phyloP scores from a whole-genome alignment of 2,888 invertebrate genomes.

The Drosophila paramelanica region DNA sequence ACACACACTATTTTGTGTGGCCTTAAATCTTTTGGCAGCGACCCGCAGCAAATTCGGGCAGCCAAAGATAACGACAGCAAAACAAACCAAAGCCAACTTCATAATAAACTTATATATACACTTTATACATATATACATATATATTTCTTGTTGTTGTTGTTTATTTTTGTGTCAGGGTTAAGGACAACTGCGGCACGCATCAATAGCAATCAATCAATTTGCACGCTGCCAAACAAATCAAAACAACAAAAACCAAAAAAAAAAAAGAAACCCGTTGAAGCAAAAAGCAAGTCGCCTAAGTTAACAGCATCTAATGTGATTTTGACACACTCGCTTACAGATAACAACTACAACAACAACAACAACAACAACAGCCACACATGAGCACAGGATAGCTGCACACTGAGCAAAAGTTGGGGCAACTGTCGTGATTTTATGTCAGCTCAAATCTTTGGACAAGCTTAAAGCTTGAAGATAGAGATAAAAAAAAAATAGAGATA shows the following conservation, averaged over 20 bases:
- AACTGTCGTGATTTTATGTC: too few relatives aligned
- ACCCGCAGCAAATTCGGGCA: constrained; percentile 11
- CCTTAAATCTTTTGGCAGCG: constrained; percentile 16
- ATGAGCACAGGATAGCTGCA: not conserved
- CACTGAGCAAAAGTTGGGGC: constrained; percentile 23
- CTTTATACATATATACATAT: constrained; percentile 1
- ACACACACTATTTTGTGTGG: constrained; percentile 26
- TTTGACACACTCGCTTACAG: constrained; percentile 69
- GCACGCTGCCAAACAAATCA: constrained; percentile 57
- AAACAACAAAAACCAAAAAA: constrained; percentile 19
- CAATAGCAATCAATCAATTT: constrained; percentile 80
- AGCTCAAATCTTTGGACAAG: too few relatives aligned
- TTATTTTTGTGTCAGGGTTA: constrained; percentile 59
- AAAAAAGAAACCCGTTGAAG: constrained; percentile 9
- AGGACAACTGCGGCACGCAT: constrained; percentile 72
- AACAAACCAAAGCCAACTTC: constrained; percentile 26
- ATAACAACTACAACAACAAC: constrained; percentile 26
- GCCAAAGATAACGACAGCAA: constrained; percentile 19
- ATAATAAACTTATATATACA: constrained; percentile 17
- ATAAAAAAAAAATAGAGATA: too few relatives aligned
- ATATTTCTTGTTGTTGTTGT: constrained; percentile 14
- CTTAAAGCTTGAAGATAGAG: too few relatives aligned
- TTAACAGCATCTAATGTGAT: constrained; percentile 79
- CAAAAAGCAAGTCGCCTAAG: constrained; percentile 56
- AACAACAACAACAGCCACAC: constrained; percentile 13